Percentiles rank a stretch among this genome's conserved stretches.
Evolutionary conservation across 2,888 invertebrate species (phyloP).

Genomic region (Aplocera efformata): DNA sequence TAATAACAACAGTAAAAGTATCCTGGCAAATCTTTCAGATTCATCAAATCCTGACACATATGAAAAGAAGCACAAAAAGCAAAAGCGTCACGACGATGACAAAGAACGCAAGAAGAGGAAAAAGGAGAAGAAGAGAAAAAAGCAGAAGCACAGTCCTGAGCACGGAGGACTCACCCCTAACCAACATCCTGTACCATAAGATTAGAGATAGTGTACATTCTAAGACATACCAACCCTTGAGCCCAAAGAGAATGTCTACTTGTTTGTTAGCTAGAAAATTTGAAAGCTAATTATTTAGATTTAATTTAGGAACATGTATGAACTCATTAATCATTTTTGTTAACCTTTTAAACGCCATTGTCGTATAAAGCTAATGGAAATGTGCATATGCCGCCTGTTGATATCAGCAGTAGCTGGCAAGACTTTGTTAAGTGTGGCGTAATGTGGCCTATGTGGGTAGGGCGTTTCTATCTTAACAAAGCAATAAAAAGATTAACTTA

Average conservation of each 20-base stretch:
- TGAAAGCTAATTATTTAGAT: no score
- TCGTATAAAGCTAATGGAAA: no score
- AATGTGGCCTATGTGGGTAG: no score
- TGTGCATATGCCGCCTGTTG: no score
- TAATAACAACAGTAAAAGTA: no score
- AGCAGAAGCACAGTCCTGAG: constrained; percentile 95
- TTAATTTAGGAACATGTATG: no score
- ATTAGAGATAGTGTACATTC: constrained; percentile 9
- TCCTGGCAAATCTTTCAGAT: constrained; percentile 74
- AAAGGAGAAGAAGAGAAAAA: constrained; percentile 97
- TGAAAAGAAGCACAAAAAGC: constrained; percentile 97
- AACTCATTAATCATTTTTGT: no score
- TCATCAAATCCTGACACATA: constrained; percentile 88
- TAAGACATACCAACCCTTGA: constrained; percentile 33
- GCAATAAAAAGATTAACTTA: no score
- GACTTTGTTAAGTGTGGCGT: no score
- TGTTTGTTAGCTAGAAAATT: constrained; percentile 1
- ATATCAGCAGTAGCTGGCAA: no score
- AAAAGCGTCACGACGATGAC: constrained; percentile 95
- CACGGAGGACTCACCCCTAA: constrained; percentile 83
- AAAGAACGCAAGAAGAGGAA: constrained; percentile 96
- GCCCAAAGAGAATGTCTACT: constrained; percentile 50
- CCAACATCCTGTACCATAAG: constrained; percentile 65
- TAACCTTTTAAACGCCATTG: no score
- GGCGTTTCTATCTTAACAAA: no score